phyloP scores from a whole-genome alignment of 1,140 invertebrate species.

The Nymphalis io region DNA sequence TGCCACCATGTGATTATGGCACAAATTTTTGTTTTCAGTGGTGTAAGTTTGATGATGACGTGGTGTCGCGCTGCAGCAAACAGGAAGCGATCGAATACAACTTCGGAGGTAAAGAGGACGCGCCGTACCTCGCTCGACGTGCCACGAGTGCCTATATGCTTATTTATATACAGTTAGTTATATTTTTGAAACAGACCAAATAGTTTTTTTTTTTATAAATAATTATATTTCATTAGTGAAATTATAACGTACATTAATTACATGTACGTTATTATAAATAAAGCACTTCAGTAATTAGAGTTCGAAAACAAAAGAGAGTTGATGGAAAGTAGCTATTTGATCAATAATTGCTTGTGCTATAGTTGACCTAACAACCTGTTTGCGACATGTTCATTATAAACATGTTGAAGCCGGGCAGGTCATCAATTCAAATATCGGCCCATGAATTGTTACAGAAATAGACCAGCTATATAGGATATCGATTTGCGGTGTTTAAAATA shows the following conservation, averaged over 20 bases:
- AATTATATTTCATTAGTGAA: too few relatives aligned
- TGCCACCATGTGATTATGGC: too few relatives aligned
- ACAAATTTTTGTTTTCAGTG: slow-evolving; percentile 83
- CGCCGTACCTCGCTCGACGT: slow-evolving; percentile 93
- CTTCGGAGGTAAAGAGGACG: slow-evolving; percentile 98
- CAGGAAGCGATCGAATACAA: slow-evolving; percentile 98
- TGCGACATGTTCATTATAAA: slow-evolving; percentile 31
- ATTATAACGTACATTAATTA: too few relatives aligned
- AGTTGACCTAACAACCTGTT: slow-evolving; percentile 26
- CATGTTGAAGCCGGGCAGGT: neutral
- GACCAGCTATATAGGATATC: neutral
- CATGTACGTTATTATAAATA: too few relatives aligned
- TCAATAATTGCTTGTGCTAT: slow-evolving; percentile 31
- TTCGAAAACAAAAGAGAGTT: neutral
- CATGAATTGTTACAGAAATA: slow-evolving; percentile 13
- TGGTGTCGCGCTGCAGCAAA: slow-evolving; percentile 97
- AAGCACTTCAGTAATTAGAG: neutral
- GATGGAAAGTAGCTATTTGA: slow-evolving; percentile 11
- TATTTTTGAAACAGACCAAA: neutral
- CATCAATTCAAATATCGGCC: slow-evolving; percentile 15
- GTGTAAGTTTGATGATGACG: slow-evolving; percentile 99
- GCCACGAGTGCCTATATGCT: slow-evolving; percentile 99
- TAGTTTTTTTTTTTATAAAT: neutral
- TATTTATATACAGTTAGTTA: slow-evolving; percentile 85
- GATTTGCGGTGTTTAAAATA: neutral